Evolutionary conservation across 2,113 vertebrate species (phyloP).

Genomic region (Pipa parva): DNA sequence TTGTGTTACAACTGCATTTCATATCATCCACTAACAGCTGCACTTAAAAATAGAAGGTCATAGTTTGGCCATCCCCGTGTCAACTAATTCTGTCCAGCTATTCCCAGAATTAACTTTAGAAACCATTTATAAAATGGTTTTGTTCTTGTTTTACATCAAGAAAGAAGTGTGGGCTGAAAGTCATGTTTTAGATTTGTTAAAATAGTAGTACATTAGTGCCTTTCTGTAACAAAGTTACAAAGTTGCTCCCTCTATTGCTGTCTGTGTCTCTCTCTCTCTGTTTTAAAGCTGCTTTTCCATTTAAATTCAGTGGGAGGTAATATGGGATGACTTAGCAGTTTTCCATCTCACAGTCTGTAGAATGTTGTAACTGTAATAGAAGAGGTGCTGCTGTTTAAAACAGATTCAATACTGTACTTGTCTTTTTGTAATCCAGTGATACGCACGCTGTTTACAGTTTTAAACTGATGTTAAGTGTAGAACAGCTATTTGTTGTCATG

Average conservation of each 20-base stretch:
- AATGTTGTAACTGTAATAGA: constrained; percentile 50
- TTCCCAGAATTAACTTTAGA: too few species aligned
- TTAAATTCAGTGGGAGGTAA: constrained; percentile 40
- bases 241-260: too few species aligned
- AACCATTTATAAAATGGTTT: too few species aligned
- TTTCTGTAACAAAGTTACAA: constrained; percentile 12
- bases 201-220: neutral
- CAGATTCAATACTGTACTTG: constrained; percentile 51
- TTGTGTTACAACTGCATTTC: too few species aligned
- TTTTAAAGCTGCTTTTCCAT: constrained; percentile 20
- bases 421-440: constrained; percentile 56
- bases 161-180: neutral
- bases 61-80: too few species aligned
- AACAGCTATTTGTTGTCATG: constrained; percentile 80
- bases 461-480: constrained; percentile 65
- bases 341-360: constrained; percentile 49
- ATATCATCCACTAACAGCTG: too few species aligned
- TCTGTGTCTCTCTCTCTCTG: constrained; percentile 6
- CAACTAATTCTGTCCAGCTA: too few species aligned
- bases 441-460: constrained; percentile 82
- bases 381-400: constrained; percentile 69
- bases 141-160: too few species aligned
- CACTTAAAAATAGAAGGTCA: too few species aligned
- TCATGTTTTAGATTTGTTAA: neutral
- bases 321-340: constrained; percentile 48